Conservation (phyloP, 2,888 invertebrate genomes). For the Hoplodrina ambigua region DNA sequence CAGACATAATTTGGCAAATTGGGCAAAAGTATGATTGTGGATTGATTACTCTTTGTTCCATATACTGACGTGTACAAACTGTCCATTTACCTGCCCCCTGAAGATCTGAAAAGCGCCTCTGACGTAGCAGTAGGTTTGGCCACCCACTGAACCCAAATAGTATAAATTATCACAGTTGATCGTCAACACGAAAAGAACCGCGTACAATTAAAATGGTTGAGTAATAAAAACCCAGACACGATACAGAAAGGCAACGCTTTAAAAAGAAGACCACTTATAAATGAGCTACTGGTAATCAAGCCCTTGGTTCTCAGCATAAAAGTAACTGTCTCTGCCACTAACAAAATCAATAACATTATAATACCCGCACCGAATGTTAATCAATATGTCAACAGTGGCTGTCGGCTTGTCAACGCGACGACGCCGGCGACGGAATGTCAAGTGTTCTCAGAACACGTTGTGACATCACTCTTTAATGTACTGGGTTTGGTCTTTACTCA, state of each 20-base stretch:
- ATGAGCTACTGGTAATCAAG: slow-evolving; percentile 14
- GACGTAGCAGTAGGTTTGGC: no score
- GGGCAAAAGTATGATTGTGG: no score
- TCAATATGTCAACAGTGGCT: slow-evolving; percentile 54
- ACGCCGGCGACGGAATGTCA: slow-evolving; percentile 43
- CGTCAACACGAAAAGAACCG: not conserved
- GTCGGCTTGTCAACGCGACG: slow-evolving; percentile 37
- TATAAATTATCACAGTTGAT: no score
- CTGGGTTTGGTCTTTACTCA: slow-evolving; percentile 26
- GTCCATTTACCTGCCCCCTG: no score
- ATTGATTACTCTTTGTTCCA: no score
- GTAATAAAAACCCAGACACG: not conserved
- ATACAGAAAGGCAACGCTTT: not conserved
- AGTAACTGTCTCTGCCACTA: slow-evolving; percentile 20
- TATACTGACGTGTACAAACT: no score
- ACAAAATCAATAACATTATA: slow-evolving; percentile 47
- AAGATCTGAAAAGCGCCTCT: no score
- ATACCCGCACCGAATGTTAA: slow-evolving; percentile 47
- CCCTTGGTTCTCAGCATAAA: slow-evolving; percentile 4
- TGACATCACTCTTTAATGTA: slow-evolving; percentile 34
- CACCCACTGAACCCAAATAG: no score
- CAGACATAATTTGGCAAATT: no score
- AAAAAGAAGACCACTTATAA: not conserved
- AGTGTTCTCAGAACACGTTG: slow-evolving; percentile 45
- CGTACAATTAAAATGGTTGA: not conserved